Conservation (phyloP, 2,888 invertebrate genomes). For the Lepidochrysops patricia region DNA sequence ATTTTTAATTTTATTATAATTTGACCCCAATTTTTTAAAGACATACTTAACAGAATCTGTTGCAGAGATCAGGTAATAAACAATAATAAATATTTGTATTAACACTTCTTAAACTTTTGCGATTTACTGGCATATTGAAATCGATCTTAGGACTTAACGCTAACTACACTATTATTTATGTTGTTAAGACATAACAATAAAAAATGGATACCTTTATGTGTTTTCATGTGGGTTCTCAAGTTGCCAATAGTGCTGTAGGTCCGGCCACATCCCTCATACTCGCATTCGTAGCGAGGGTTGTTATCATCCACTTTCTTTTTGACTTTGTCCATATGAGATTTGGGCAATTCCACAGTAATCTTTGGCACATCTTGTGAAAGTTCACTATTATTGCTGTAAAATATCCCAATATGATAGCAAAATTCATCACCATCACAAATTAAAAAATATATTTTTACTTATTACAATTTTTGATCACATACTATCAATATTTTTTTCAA, state of each 20-base stretch:
- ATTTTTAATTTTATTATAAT: no score
- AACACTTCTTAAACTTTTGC: no score
- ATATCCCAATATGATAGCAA: neutral
- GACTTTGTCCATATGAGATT: slow-evolving; percentile 42
- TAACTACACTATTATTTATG: no score
- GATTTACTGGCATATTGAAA: no score
- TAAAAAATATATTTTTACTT: neutral
- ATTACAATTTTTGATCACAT: neutral
- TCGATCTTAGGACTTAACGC: no score
- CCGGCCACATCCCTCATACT: slow-evolving; percentile 89
- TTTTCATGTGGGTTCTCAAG: slow-evolving; percentile 95
- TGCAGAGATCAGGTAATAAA: no score
- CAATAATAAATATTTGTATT: no score
- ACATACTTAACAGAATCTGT: no score
- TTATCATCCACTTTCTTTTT: slow-evolving; percentile 51
- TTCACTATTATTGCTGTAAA: slow-evolving; percentile 43
- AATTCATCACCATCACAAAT: neutral
- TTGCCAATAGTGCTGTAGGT: slow-evolving; percentile 96
- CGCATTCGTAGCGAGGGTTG: slow-evolving; percentile 82
- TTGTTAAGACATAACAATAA: neutral
- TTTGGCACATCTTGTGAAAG: slow-evolving; percentile 30
- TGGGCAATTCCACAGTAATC: slow-evolving; percentile 35
- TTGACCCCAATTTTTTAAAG: no score
- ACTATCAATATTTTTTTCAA: neutral
- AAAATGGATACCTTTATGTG: slow-evolving; percentile 85